A percentile compares a stretch with the other conserved stretches of the same genome.
phyloP scores from a whole-genome alignment of 2,797 vertebrate species.

The Chlorospingus semifuscus region DNA sequence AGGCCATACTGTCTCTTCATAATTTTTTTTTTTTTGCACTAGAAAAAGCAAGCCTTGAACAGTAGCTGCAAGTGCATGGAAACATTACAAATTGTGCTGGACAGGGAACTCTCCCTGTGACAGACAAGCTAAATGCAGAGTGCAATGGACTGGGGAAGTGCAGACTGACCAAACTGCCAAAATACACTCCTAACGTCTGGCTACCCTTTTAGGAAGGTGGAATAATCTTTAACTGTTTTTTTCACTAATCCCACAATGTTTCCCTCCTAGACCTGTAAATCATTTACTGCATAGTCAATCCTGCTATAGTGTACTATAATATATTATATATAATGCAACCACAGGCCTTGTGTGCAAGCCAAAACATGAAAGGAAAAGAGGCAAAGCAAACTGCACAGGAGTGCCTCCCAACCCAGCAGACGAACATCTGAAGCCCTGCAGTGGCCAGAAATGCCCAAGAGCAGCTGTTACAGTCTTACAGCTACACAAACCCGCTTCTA shows the following conservation, averaged over 20 bases:
- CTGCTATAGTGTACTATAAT: fast-evolving
- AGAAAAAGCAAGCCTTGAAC: background rate
- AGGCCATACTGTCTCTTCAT: background rate
- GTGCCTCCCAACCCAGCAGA: background rate
- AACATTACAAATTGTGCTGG: background rate
- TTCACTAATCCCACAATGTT: background rate
- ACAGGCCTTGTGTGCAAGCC: background rate
- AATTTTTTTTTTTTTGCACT: background rate
- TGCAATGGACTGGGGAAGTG: background rate
- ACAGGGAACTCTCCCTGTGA: background rate
- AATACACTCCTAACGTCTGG: background rate
- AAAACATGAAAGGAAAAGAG: background rate
- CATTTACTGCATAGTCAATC: background rate
- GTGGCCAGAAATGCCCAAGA: background rate
- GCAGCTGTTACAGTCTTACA: background rate
- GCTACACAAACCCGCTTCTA: background rate
- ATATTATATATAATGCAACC: background rate
- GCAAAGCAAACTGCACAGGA: background rate
- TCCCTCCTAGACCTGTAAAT: background rate
- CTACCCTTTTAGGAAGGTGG: background rate
- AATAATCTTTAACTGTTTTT: background rate
- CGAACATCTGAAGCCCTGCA: background rate
- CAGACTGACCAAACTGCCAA: background rate
- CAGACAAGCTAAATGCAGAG: background rate
- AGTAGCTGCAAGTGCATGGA: background rate